These are phyloP conservation scores for Acanthurus lineatus DNA, from an alignment of 2,797 vertebrate species.

Conservation along the genomic window DNA sequence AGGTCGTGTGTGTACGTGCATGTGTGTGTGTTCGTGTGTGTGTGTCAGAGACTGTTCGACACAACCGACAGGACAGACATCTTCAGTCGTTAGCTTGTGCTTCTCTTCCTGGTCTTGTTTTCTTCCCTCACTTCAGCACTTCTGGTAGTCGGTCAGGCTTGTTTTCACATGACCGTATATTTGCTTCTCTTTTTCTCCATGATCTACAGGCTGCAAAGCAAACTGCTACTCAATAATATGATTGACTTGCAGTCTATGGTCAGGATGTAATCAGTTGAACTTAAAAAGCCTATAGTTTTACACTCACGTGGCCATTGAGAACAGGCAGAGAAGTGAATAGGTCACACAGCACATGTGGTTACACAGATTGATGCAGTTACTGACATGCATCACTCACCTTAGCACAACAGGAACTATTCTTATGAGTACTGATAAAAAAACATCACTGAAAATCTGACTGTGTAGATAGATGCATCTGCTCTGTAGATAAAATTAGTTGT, in stretches of 20 bases:
- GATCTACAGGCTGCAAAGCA: not conserved
- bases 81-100: not conserved
- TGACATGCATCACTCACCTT: not conserved
- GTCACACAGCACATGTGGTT: slow-evolving; percentile 35
- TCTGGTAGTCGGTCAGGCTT: slow-evolving; percentile 2
- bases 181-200: not conserved
- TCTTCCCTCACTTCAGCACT: not conserved
- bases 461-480: not conserved
- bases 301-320: slow-evolving; percentile 42
- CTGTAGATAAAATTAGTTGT: not conserved
- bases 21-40: too few relatives aligned
- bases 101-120: not conserved
- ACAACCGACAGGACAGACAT: not conserved
- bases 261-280: slow-evolving; percentile 45
- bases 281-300: slow-evolving; percentile 34
- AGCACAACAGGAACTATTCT: slow-evolving; percentile 7
- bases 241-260: slow-evolving; percentile 9
- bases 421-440: slow-evolving; percentile 10
- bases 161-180: slow-evolving; percentile 5
- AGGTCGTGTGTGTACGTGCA: not conserved
- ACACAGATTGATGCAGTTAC: slow-evolving; percentile 4
- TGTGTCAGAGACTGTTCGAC: not conserved
- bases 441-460: not conserved
- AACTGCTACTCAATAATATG: not conserved
- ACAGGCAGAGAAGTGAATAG: slow-evolving; percentile 43